These are phyloP conservation scores for Burhinus oedicnemus DNA, from an alignment of 2,113 vertebrate species.

Conservation along the genomic window DNA sequence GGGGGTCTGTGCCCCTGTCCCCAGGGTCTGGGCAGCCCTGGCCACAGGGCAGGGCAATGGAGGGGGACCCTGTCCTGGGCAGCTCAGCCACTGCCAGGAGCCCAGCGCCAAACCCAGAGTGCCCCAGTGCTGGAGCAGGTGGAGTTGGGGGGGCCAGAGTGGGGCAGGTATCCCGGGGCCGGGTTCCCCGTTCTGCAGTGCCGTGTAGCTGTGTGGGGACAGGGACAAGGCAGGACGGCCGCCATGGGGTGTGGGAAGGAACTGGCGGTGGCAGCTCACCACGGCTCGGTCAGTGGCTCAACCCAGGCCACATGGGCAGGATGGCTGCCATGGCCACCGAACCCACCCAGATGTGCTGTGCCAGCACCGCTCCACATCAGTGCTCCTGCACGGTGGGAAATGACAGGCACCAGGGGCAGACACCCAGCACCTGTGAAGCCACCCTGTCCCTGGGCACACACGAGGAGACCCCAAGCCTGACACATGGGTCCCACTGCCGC, in stretches of 20 bases:
- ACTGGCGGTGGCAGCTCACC: not conserved
- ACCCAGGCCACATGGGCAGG: accelerated
- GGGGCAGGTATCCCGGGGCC: too few relatives aligned
- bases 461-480: not conserved
- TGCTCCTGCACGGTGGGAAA: not conserved
- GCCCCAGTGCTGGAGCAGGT: not conserved
- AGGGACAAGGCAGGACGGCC: not conserved
- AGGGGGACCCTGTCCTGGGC: not conserved
- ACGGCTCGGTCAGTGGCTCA: not conserved
- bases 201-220: not conserved
- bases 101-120: not conserved
- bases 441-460: not conserved
- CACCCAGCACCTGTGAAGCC: accelerated
- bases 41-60: too few relatives aligned
- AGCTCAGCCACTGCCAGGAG: not conserved
- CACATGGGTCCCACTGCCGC: accelerated
- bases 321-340: accelerated
- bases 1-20: accelerated
- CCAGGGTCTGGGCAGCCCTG: accelerated
- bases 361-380: accelerated
- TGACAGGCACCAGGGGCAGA: accelerated
- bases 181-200: too few relatives aligned
- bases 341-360: accelerated
- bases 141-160: not conserved
- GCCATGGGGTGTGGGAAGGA: accelerated